phyloP scores from a whole-genome alignment of 2,888 invertebrate genomes.

The Cepaea hortensis region DNA sequence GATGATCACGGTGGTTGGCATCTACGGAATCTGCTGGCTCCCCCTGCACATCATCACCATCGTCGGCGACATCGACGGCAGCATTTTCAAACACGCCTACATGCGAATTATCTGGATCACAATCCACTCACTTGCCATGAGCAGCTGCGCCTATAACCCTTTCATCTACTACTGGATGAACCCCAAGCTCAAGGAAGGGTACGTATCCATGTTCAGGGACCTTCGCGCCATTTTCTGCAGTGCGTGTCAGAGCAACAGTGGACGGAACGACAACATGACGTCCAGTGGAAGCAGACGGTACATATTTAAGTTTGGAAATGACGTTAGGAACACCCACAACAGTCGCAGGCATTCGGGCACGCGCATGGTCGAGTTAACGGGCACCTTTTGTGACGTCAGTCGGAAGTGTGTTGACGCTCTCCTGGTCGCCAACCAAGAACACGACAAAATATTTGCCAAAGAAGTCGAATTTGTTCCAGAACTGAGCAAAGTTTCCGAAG shows the following conservation, averaged over 20 bases:
- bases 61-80: slow-evolving; percentile 76
- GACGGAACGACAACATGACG: neutral
- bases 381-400: neutral
- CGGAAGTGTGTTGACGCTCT: neutral
- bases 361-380: slow-evolving; percentile 33
- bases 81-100: slow-evolving; percentile 55
- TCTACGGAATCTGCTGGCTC: slow-evolving; percentile 95
- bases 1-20: slow-evolving; percentile 94
- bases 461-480: slow-evolving; percentile 17
- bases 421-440: neutral
- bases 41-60: slow-evolving; percentile 95
- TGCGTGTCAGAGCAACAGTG: neutral
- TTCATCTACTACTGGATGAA: slow-evolving; percentile 98
- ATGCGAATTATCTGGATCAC: slow-evolving; percentile 63
- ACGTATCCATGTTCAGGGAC: slow-evolving; percentile 40
- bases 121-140: slow-evolving; percentile 90
- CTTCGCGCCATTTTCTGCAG: slow-evolving; percentile 1
- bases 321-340: neutral
- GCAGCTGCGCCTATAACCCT: slow-evolving; percentile 96
- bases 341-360: neutral
- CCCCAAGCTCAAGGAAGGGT: slow-evolving; percentile 80
- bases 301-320: slow-evolving; percentile 22
- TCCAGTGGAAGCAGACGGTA: slow-evolving; percentile 5
- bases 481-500: slow-evolving; percentile 43
- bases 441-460: slow-evolving; percentile 4